Conservation (phyloP, 2,113 vertebrate genomes). For the Perognathus longimembris region DNA sequence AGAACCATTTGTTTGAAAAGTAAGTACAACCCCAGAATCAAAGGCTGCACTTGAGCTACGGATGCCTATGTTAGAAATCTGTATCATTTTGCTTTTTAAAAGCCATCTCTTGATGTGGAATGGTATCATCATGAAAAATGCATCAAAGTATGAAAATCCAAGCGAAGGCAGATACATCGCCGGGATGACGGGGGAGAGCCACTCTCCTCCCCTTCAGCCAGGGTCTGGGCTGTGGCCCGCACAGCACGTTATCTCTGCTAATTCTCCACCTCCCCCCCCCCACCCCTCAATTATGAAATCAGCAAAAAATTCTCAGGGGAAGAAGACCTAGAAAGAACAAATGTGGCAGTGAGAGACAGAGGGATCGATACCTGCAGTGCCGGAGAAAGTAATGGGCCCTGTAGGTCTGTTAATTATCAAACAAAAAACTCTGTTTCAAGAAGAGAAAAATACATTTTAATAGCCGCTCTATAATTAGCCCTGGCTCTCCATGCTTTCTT, state of each 20-base stretch:
- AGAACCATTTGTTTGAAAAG: conserved; percentile 59
- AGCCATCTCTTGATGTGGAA: conserved; percentile 71
- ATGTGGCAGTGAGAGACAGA: conserved; percentile 47
- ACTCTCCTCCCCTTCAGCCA: not conserved
- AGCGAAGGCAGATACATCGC: conserved; percentile 65
- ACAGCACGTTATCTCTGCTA: conserved; percentile 73
- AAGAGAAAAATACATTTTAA: conserved; percentile 55
- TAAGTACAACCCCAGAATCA: conserved; percentile 45
- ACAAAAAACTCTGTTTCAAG: conserved; percentile 58
- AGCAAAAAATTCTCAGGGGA: conserved; percentile 63
- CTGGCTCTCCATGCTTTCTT: conserved; percentile 53
- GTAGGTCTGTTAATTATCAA: conserved; percentile 46
- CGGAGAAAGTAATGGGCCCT: conserved; percentile 49
- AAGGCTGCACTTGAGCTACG: conserved; percentile 47
- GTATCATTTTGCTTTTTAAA: conserved; percentile 70
- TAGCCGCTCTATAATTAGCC: conserved; percentile 72
- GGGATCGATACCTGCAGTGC: conserved; percentile 55
- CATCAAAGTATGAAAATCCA: conserved; percentile 63
- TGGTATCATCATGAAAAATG: conserved; percentile 76
- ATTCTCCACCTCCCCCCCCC: conserved; percentile 31
- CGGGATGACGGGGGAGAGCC: conserved; percentile 7
- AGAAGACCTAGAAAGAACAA: conserved; percentile 61
- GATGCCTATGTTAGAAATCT: conserved; percentile 60
- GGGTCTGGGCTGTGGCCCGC: conserved; percentile 17
- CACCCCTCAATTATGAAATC: conserved; percentile 65